These are phyloP conservation scores for Augiades crinisus DNA, from an alignment of 2,888 invertebrate species.

Conservation along the genomic window DNA sequence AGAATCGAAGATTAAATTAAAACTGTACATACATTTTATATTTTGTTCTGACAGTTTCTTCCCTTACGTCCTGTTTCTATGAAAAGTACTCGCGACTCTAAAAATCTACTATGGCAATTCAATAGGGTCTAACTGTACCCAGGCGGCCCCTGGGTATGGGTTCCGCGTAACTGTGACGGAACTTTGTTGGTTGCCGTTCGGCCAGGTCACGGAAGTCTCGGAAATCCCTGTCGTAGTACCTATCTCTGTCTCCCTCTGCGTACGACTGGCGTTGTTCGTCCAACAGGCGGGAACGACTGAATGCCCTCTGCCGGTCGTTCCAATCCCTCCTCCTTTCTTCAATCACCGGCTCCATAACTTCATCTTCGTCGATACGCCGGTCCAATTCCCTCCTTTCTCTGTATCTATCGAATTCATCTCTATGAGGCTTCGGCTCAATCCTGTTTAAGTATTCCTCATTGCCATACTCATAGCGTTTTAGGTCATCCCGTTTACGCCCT, in stretches of 20 bases:
- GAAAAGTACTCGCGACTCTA: conserved; percentile 28
- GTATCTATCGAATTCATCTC: conserved; percentile 67
- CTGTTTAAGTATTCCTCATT: conserved; percentile 70
- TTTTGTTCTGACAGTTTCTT: not conserved
- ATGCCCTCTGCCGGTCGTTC: conserved; percentile 69
- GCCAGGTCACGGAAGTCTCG: conserved; percentile 68
- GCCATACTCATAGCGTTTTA: conserved; percentile 69
- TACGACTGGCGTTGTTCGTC: conserved; percentile 73
- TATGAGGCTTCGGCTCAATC: conserved; percentile 59
- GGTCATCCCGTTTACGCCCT: conserved; percentile 67
- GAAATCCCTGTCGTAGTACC: conserved; percentile 70
- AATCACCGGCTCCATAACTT: conserved; percentile 70
- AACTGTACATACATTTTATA: conserved; percentile 5
- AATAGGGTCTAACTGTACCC: conserved; percentile 75
- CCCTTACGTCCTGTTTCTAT: not conserved
- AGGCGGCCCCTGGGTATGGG: conserved; percentile 79
- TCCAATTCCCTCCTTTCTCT: conserved; percentile 68
- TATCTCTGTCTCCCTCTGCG: conserved; percentile 64
- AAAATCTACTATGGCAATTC: conserved; percentile 73
- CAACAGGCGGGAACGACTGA: conserved; percentile 70
- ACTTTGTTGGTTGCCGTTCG: conserved; percentile 66
- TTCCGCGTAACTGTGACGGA: conserved; percentile 86
- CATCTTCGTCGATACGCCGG: conserved; percentile 71
- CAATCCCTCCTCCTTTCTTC: conserved; percentile 69
- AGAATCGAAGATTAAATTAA: conserved; percentile 15